phyloP scores from a whole-genome alignment of 2,113 vertebrate genomes.

The Microcebus ravelobensis region DNA sequence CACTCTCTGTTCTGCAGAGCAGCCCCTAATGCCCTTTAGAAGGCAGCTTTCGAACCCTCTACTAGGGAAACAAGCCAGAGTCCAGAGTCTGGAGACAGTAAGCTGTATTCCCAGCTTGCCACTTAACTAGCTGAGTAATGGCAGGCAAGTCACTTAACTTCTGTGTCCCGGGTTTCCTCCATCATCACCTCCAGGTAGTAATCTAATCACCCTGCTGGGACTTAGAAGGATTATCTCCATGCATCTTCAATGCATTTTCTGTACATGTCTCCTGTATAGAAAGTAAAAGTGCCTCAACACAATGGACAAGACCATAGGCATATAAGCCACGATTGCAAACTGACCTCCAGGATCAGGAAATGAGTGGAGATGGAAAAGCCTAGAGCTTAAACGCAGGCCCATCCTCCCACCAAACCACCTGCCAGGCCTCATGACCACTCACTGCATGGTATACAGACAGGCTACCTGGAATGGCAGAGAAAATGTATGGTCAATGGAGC shows the following conservation, averaged over 20 bases:
- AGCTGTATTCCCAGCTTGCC: not conserved
- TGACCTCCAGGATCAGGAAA: not conserved
- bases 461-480: no score
- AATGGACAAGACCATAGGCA: not conserved
- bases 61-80: no score
- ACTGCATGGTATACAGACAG: not conserved
- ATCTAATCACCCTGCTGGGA: not conserved
- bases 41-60: not conserved
- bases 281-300: not conserved
- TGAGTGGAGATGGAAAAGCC: not conserved
- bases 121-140: not conserved
- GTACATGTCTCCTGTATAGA: not conserved
- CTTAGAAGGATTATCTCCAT: not conserved
- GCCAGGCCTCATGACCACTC: not conserved
- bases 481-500: not conserved
- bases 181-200: not conserved
- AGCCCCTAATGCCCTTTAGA: not conserved
- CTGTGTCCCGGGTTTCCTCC: not conserved
- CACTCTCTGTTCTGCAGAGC: no score
- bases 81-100: not conserved
- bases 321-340: not conserved
- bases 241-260: not conserved
- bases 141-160: not conserved
- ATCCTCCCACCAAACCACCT: not conserved
- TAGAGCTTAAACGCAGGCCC: not conserved